These are phyloP conservation scores for Galendromus occidentalis DNA, from an alignment of 1,140 invertebrate species.

Conservation along the genomic window DNA sequence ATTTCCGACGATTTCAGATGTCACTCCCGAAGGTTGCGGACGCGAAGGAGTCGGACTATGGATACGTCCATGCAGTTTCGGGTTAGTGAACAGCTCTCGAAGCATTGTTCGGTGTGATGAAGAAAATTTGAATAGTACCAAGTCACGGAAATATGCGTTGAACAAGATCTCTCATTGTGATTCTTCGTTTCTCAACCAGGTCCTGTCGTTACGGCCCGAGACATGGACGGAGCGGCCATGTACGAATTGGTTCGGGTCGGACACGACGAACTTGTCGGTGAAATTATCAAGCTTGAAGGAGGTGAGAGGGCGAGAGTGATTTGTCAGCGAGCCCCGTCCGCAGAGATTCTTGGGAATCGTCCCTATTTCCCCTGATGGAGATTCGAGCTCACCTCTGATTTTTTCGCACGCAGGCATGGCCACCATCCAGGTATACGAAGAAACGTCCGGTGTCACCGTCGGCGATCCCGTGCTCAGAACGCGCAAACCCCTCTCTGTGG, in stretches of 20 bases:
- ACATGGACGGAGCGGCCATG: slow-evolving; percentile 99
- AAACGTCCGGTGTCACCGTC: slow-evolving; percentile 97
- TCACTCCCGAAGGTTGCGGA: slow-evolving; percentile 48
- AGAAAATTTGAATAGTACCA: too few species aligned
- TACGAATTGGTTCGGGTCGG: slow-evolving; percentile 98
- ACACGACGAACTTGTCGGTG: slow-evolving; percentile 90
- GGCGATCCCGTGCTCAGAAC: slow-evolving; percentile 95
- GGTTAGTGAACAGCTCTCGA: slow-evolving; percentile 39
- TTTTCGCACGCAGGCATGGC: slow-evolving; percentile 48
- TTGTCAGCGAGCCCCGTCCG: too few species aligned
- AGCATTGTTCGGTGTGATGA: too few species aligned
- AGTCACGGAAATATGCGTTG: background rate
- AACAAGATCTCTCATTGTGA: slow-evolving; percentile 1
- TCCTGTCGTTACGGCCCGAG: slow-evolving; percentile 91
- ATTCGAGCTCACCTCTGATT: background rate
- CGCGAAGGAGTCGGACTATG: slow-evolving; percentile 66
- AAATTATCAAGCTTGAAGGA: slow-evolving; percentile 96
- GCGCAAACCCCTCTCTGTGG: slow-evolving; percentile 92
- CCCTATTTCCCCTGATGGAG: too few species aligned
- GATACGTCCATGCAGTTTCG: slow-evolving; percentile 88
- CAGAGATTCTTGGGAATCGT: too few species aligned
- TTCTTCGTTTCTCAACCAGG: slow-evolving; percentile 15
- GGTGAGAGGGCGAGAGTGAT: too few species aligned
- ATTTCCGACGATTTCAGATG: slow-evolving; percentile 15
- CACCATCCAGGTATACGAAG: slow-evolving; percentile 98